Conservation (phyloP, 2,888 invertebrate species). For the Aelia acuminata region DNA sequence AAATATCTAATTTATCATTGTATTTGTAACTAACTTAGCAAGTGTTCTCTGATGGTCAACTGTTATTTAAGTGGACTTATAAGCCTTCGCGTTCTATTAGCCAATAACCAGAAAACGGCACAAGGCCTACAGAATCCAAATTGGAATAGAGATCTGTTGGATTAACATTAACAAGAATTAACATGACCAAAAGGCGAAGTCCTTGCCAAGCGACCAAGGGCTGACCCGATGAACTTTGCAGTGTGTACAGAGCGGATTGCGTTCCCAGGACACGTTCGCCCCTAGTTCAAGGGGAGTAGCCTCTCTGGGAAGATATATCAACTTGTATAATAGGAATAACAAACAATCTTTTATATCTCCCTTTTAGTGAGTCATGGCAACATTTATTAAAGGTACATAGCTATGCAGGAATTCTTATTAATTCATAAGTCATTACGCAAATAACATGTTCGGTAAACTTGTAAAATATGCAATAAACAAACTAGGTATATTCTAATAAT, state of each 20-base stretch:
- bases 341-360: not conserved
- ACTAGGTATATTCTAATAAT: not conserved
- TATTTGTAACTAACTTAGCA: no score
- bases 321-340: slow-evolving; percentile 25
- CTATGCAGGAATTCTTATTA: not conserved
- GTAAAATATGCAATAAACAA: not conserved
- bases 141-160: slow-evolving; percentile 20
- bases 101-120: slow-evolving; percentile 9
- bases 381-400: not conserved
- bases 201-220: slow-evolving; percentile 28
- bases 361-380: not conserved
- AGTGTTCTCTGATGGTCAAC: no score
- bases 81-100: not conserved
- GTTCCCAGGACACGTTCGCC: slow-evolving; percentile 45
- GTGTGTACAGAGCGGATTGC: slow-evolving; percentile 15
- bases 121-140: slow-evolving; percentile 23
- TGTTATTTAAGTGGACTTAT: no score
- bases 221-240: slow-evolving; percentile 34
- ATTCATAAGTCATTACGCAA: not conserved
- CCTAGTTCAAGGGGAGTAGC: not conserved
- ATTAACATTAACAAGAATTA: slow-evolving; percentile 35
- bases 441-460: not conserved
- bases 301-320: slow-evolving; percentile 13
- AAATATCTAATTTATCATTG: no score
- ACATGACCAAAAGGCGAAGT: slow-evolving; percentile 36